Percentiles rank a stretch among this genome's conserved stretches.
Conservation (phyloP, 2,797 vertebrate genomes). For the Merluccius polli region DNA sequence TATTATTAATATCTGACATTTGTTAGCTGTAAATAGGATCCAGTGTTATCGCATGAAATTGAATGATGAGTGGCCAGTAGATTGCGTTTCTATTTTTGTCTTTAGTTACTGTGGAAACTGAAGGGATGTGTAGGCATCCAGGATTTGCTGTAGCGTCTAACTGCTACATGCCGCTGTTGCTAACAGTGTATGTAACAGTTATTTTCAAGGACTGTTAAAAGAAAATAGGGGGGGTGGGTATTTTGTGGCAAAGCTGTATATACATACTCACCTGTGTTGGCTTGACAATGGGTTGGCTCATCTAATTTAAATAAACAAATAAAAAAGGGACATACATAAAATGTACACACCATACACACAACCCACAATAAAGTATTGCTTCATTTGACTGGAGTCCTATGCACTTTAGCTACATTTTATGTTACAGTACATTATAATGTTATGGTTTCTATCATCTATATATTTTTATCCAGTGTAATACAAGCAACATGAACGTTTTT, state of each 20-base stretch:
- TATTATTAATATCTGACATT: neutral
- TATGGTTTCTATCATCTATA: neutral
- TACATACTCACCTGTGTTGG: no score
- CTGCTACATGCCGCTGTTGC: slow-evolving; percentile 46
- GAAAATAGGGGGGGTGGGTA: no score
- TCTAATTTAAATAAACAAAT: no score
- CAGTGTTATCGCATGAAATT: slow-evolving; percentile 60
- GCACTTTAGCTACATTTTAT: neutral
- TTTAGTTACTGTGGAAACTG: slow-evolving; percentile 78
- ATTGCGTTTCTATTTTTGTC: slow-evolving; percentile 74
- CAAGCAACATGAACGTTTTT: neutral
- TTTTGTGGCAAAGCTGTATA: no score
- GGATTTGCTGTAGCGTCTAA: slow-evolving; percentile 56
- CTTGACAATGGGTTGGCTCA: no score
- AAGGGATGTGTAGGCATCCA: slow-evolving; percentile 61
- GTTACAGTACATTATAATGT: no score
- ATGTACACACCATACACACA: neutral
- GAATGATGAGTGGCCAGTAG: slow-evolving; percentile 62
- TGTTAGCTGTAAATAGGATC: slow-evolving; percentile 63
- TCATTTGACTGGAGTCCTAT: neutral
- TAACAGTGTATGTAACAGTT: slow-evolving; percentile 9
- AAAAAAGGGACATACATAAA: no score
- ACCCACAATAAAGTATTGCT: neutral
- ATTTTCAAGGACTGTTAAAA: no score
- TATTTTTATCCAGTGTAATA: neutral